phyloP scores from a whole-genome alignment of 2,797 vertebrate species.

The Sylvilagus floridanus region DNA sequence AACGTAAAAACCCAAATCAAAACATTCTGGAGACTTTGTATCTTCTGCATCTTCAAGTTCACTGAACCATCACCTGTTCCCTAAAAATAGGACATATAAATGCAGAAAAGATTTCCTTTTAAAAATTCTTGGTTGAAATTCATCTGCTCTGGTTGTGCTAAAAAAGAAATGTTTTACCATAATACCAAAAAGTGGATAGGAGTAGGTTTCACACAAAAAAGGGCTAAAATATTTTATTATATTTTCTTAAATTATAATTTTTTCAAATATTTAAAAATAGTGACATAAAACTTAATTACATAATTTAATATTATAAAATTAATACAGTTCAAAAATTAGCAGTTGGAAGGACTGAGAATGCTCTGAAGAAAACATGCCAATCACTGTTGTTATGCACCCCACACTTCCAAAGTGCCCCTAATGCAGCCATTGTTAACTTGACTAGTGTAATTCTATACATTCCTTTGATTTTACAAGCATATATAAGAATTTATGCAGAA shows the following conservation, averaged over 20 bases:
- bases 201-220: neutral
- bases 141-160: neutral
- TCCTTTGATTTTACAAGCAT: neutral
- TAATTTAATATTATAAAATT: slow-evolving; percentile 3
- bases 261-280: neutral
- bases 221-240: neutral
- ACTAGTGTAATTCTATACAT: neutral
- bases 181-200: neutral
- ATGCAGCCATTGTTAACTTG: neutral
- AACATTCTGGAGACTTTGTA: neutral
- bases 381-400: neutral
- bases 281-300: neutral
- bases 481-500: neutral
- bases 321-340: neutral
- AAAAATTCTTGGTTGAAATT: neutral
- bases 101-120: neutral
- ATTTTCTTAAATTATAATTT: neutral
- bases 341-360: neutral
- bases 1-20: neutral
- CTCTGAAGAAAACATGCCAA: neutral
- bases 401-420: neutral
- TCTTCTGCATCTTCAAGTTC: neutral
- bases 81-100: neutral
- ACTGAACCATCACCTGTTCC: neutral
- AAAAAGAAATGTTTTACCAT: neutral